Evolutionary conservation across 2,888 invertebrate species (phyloP).

Genomic region (Ichneumoninae sp.): DNA sequence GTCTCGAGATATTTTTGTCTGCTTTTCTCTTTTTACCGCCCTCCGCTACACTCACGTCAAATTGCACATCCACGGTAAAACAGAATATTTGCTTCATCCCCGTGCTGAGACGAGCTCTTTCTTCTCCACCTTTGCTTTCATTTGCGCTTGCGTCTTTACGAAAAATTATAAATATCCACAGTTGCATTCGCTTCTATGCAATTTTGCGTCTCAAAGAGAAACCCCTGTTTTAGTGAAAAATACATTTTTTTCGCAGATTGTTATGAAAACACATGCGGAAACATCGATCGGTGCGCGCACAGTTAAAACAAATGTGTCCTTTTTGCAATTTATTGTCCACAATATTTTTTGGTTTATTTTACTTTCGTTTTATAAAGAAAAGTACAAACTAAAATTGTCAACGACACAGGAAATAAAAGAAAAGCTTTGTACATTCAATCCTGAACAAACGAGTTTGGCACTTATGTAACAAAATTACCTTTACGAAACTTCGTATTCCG

Average conservation of each 20-base stretch:
- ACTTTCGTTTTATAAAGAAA: too few species aligned
- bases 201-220: neutral
- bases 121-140: neutral
- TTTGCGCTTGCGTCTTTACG: neutral
- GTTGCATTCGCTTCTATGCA: neutral
- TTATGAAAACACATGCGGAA: neutral
- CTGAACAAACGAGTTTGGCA: too few species aligned
- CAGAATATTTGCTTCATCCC: neutral
- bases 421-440: neutral
- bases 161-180: neutral
- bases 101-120: neutral
- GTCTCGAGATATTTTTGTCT: constrained; percentile 15
- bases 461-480: too few species aligned
- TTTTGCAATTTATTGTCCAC: too few species aligned
- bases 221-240: neutral
- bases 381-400: too few species aligned
- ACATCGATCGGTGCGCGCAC: neutral
- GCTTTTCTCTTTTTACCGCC: constrained; percentile 1
- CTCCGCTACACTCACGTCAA: neutral
- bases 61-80: neutral
- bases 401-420: neutral
- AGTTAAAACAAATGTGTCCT: neutral
- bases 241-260: neutral
- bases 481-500: too few species aligned
- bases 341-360: too few species aligned